Conservation (phyloP, 2,797 vertebrate genomes). For the Tympanoctomys barrerae region DNA sequence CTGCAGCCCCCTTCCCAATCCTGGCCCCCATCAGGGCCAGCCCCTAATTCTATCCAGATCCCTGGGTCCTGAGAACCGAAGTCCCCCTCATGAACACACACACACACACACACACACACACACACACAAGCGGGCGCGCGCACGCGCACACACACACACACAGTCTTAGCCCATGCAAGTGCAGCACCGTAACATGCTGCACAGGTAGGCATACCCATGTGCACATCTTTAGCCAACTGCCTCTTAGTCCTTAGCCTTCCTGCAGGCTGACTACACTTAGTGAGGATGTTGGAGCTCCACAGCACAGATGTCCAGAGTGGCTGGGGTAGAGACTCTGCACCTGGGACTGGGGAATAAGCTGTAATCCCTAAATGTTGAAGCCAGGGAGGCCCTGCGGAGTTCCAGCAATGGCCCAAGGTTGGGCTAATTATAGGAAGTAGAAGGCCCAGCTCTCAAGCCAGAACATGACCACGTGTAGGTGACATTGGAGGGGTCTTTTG, state of each 20-base stretch:
- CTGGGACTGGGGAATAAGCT: constrained; percentile 21
- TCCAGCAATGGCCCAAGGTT: not conserved
- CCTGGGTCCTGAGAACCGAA: constrained; percentile 79
- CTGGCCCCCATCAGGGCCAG: constrained; percentile 77
- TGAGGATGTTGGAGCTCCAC: not conserved
- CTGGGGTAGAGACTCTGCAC: not conserved
- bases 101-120: not conserved
- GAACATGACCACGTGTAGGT: not conserved
- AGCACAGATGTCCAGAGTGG: not conserved
- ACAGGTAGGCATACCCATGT: not conserved
- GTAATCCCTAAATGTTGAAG: not conserved
- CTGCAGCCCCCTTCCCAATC: constrained; percentile 80
- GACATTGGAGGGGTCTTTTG: not conserved
- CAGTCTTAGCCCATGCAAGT: constrained; percentile 7
- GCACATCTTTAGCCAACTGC: not conserved
- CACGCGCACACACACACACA: not conserved
- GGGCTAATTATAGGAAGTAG: not conserved
- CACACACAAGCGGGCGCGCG: not conserved
- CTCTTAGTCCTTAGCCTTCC: not conserved
- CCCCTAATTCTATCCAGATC: constrained; percentile 88
- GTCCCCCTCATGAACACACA: constrained; percentile 32
- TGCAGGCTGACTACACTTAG: constrained; percentile 39
- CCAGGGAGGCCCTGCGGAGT: not conserved
- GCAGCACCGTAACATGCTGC: constrained; percentile 27
- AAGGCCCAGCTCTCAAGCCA: not conserved